phyloP scores from a whole-genome alignment of 2,113 vertebrate genomes.

The Ranitomeya imitator region DNA sequence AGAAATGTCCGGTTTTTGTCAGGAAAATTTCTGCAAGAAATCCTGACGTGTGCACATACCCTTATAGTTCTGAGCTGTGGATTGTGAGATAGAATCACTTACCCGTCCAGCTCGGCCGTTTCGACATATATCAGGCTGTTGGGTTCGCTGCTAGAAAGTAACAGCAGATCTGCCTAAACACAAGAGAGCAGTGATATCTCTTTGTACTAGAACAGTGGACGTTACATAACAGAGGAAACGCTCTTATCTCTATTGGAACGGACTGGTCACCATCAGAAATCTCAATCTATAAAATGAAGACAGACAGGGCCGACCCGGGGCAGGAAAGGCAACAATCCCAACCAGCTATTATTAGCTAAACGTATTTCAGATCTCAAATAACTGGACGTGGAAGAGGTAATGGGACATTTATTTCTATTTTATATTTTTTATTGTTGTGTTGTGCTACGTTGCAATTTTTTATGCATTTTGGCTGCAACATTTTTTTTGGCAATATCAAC shows the following conservation, averaged over 20 bases:
- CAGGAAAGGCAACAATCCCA: background rate
- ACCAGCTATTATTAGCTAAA: background rate
- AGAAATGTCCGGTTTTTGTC: no score
- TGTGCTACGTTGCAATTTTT: no score
- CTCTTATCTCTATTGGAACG: background rate
- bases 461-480: no score
- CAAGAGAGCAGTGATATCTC: background rate
- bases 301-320: background rate
- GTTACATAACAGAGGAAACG: background rate
- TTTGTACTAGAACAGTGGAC: background rate
- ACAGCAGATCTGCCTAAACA: conserved; percentile 85
- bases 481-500: no score
- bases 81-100: background rate
- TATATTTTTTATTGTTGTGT: no score
- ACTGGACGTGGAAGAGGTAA: no score
- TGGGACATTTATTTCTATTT: no score
- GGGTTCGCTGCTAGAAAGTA: conserved; percentile 93
- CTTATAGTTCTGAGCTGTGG: background rate
- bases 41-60: no score
- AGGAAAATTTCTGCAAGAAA: no score
- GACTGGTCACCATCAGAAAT: background rate
- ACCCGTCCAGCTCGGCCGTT: conserved; percentile 94
- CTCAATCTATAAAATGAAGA: background rate
- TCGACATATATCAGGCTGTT: conserved; percentile 88
- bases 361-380: no score